Evolutionary conservation across 2,888 invertebrate species (phyloP), one percentile per base, ranked within the genome.

Genomic region (Drosophila pegasa): DNA sequence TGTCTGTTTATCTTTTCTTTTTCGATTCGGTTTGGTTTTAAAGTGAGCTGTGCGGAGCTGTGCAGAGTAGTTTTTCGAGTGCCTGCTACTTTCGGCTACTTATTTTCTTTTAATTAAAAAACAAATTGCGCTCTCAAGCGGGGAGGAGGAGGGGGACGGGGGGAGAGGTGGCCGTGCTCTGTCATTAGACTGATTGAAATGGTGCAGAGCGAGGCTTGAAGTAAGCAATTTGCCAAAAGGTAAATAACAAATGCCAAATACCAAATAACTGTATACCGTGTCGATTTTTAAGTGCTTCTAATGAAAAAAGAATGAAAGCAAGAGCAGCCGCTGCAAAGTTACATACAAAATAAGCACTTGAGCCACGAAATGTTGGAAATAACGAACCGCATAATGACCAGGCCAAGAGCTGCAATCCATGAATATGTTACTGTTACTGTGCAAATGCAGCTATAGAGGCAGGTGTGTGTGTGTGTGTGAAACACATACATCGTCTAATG

Each of bases 71-170:
- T 65, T 56, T 64, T 62, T 70, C 54, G 67, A 71, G 73, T 71
- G 54, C 71, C 60, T 71, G 59, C 67, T 65, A n/a, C 43, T 66
- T 65, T 73, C 18, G 55, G 63, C 50, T 75, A 64, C 72, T 64
- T 85, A 86, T 85, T 85, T 85, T 85, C 86, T 70, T 85, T 85
- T 87, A 85, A 85, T 85, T 85, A 85, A 85, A 87, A 85, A 78
- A 71, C 80, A 85, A 87, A 83, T 87, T 77, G 73, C 50, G 48
- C 69, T 74, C 54, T 60, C 48, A 67, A 67, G 57, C 35, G 35
- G 65, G 45, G 5, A 10, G n/a, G n/a, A n/a, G n/a, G n/a, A n/a
- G n/a, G n/a, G n/a, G n/a, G n/a, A n/a, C n/a, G n/a, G n/a, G n/a
- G n/a, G n/a, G n/a, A n/a, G n/a, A n/a, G n/a, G n/a, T n/a, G n/a